Base-by-base conservation (phyloP, 1,140 invertebrate species). In the Meloidogyne floridensis region DNA sequence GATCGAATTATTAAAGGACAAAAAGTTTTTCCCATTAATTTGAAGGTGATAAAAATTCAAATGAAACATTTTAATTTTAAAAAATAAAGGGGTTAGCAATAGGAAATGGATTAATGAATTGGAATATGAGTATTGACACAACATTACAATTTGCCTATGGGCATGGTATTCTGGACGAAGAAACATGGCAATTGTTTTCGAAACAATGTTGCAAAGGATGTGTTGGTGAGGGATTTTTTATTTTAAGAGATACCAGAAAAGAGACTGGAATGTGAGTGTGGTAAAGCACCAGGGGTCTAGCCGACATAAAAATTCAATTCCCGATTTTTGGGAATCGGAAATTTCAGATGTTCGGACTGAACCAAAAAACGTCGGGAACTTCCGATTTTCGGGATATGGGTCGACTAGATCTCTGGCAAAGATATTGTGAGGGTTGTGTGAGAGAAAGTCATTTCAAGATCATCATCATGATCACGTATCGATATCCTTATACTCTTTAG, bases 1-100 rank as follows among this genome's bases (percentile, higher is more conserved):
- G 86, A 88, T 6, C 84, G 87, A 72, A 87, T 92, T 2, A 80
- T 92, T 43, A 54, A 79, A 11, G 75, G 71, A 54, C 32, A 73
- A 51, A 53, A 80, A 53, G 13, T 59, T 10, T 47, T 71, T 20
- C 69, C 18, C 10, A 65, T 81, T 15, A 81, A 75, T 51, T 56
- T 75, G 9, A 76, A 84, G n/a, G 15, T 76, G 4, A 80, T 32
- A n/a, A 73, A 47, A 18, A 54, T 0, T 75, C 10, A 18, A 15
- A 80, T 81, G 2, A 54, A 65, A 42, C 7, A 13, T 7, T 32
- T 71, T 9, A 18, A 54, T 20, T 4, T 43, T 2, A 32, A 32
- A 11, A 10, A 13, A 8, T 54, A 77, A 51, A 18, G 80, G 54
- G 80, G 80, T 70, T 81, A 3, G 73, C 75, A 9, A 81, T 81